Conservation (phyloP, 2,113 vertebrate genomes). For the Amazona vittata region DNA sequence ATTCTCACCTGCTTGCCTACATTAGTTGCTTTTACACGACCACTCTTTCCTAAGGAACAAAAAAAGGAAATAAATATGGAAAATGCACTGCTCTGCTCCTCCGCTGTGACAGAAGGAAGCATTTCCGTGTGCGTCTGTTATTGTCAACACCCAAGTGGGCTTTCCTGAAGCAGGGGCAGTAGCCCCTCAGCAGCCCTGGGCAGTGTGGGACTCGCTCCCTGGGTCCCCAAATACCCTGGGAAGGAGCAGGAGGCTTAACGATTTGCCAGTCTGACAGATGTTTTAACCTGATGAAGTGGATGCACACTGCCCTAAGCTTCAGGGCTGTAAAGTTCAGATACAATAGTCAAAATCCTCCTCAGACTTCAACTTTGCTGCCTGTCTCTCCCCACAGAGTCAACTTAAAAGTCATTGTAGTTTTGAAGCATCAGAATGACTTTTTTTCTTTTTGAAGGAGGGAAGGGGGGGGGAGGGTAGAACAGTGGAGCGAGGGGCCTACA, state of each 20-base stretch:
- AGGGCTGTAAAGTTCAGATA: conserved; percentile 28
- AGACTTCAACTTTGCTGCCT: conserved; percentile 3
- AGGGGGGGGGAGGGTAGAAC: neutral
- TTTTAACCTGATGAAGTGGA: conserved; percentile 48
- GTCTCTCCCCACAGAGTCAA: neutral
- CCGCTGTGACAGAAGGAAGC: neutral
- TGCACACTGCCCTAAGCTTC: conserved; percentile 24
- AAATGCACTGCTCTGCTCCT: neutral
- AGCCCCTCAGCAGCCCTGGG: neutral
- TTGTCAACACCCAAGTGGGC: neutral
- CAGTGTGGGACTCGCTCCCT: neutral
- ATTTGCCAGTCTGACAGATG: conserved; percentile 50
- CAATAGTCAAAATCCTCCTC: conserved; percentile 15
- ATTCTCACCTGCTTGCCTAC: neutral
- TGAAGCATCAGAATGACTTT: neutral
- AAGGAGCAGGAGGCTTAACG: conserved; percentile 34
- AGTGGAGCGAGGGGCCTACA: neutral
- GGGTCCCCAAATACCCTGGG: neutral
- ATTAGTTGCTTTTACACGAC: neutral
- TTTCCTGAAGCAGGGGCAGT: neutral
- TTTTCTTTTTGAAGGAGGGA: neutral
- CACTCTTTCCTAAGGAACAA: neutral
- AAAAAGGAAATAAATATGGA: neutral
- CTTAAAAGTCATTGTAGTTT: neutral
- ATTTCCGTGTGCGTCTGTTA: neutral